Percentiles rank a stretch among this genome's conserved stretches.
Conservation (phyloP, 2,888 invertebrate genomes). For the Ornithoptera alexandrae region DNA sequence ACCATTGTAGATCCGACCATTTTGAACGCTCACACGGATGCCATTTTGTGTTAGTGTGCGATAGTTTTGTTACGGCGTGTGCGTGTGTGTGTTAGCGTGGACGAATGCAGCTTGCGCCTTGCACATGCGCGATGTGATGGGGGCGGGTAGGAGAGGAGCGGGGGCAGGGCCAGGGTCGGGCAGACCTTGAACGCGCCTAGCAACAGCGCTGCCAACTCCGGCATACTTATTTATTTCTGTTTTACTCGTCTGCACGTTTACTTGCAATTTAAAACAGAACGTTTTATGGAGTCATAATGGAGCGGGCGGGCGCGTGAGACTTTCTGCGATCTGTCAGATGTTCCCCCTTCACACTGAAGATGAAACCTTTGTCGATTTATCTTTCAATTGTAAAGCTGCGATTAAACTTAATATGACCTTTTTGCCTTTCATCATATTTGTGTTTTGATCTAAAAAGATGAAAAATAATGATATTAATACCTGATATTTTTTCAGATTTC, state of each 20-base stretch:
- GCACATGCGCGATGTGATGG: slow-evolving; percentile 56
- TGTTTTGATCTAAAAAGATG: too few relatives aligned
- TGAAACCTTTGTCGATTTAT: slow-evolving; percentile 20
- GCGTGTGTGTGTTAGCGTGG: slow-evolving; percentile 42
- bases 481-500: too few relatives aligned
- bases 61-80: slow-evolving; percentile 34
- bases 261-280: slow-evolving; percentile 64
- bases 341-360: slow-evolving; percentile 18
- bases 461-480: too few relatives aligned
- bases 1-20: slow-evolving; percentile 36
- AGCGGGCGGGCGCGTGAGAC: slow-evolving; percentile 38
- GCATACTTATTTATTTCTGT: slow-evolving; percentile 68
- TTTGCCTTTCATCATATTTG: too few relatives aligned
- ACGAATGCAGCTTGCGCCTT: slow-evolving; percentile 62
- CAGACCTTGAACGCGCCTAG: slow-evolving; percentile 75
- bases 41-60: slow-evolving; percentile 29
- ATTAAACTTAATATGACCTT: too few relatives aligned
- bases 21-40: slow-evolving; percentile 28
- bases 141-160: slow-evolving; percentile 46
- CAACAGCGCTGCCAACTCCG: slow-evolving; percentile 64
- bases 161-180: slow-evolving; percentile 65
- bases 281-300: slow-evolving; percentile 63
- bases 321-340: slow-evolving; percentile 31
- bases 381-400: slow-evolving; percentile 1
- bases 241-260: slow-evolving; percentile 66